Evolutionary conservation across 2,797 vertebrate species (phyloP).

Genomic region (Sparus aurata): DNA sequence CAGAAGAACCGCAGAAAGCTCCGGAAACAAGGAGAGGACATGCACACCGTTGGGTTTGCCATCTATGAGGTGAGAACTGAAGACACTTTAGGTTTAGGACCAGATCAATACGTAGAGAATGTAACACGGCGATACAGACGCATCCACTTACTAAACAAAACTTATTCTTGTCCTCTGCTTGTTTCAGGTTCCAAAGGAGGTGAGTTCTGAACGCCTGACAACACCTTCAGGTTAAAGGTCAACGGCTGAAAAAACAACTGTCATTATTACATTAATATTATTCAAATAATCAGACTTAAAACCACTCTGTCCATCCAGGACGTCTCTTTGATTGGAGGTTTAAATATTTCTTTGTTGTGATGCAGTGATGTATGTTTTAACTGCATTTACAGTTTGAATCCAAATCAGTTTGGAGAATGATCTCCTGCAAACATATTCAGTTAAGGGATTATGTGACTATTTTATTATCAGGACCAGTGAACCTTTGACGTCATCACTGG

Average conservation of each 20-base stretch:
- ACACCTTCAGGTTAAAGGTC: slow-evolving; percentile 16
- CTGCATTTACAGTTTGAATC: too few species aligned
- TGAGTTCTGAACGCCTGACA: slow-evolving; percentile 55
- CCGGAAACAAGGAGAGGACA: slow-evolving; percentile 86
- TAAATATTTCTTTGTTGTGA: too few species aligned
- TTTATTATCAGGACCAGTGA: too few species aligned
- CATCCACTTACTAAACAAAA: neutral
- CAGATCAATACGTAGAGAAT: too few species aligned
- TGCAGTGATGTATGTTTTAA: neutral
- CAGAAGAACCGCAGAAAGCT: slow-evolving; percentile 90
- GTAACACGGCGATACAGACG: neutral
- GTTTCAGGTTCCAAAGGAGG: slow-evolving; percentile 81
- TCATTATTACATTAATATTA: too few species aligned
- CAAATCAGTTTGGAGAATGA: neutral
- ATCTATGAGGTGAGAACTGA: slow-evolving; percentile 82
- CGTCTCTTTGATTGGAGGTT: neutral
- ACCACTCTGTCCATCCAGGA: neutral
- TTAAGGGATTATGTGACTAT: neutral
- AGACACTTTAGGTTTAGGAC: neutral
- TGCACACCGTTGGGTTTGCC: slow-evolving; percentile 90
- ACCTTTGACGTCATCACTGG: too few species aligned
- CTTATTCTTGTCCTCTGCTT: slow-evolving; percentile 1
- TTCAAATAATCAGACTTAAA: neutral
- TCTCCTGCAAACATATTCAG: neutral
- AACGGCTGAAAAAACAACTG: neutral